phyloP scores from a whole-genome alignment of 2,888 invertebrate genomes.

The Gryllus longicercus region DNA sequence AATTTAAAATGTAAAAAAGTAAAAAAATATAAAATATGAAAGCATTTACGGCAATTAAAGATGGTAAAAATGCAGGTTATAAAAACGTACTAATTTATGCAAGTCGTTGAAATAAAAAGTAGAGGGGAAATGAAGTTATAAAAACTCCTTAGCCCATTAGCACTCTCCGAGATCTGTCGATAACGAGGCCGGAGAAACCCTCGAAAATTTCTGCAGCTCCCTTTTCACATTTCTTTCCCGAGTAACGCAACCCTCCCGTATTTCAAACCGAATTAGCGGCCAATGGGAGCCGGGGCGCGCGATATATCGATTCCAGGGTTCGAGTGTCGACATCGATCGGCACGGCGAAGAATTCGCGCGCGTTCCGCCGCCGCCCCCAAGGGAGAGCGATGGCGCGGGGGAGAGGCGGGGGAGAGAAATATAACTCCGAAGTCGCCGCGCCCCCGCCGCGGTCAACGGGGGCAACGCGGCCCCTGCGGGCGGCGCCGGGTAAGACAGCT shows the following conservation, averaged over 20 bases:
- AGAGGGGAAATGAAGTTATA: too few species aligned
- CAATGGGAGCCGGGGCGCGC: not conserved
- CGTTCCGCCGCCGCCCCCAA: not conserved
- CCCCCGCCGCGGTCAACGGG: not conserved
- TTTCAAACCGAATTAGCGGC: not conserved
- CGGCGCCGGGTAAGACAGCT: not conserved
- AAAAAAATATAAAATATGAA: too few species aligned
- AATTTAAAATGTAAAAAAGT: too few species aligned
- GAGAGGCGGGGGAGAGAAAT: not conserved
- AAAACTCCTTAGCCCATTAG: not conserved
- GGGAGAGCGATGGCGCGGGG: not conserved
- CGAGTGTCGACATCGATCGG: slow-evolving; percentile 17
- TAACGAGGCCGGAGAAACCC: not conserved
- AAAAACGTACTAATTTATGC: too few species aligned
- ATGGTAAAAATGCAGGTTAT: too few species aligned
- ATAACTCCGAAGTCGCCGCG: slow-evolving; percentile 17
- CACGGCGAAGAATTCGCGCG: slow-evolving; percentile 2
- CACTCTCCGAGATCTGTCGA: not conserved
- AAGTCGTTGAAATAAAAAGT: too few species aligned
- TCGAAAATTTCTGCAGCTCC: not conserved
- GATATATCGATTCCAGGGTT: slow-evolving; percentile 17
- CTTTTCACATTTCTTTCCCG: slow-evolving; percentile 11
- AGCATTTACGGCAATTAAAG: too few species aligned
- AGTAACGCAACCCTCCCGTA: slow-evolving; percentile 10
- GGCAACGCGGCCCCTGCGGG: slow-evolving; percentile 2